phyloP scores from a whole-genome alignment of 2,888 invertebrate species.

The Congeria kusceri region DNA sequence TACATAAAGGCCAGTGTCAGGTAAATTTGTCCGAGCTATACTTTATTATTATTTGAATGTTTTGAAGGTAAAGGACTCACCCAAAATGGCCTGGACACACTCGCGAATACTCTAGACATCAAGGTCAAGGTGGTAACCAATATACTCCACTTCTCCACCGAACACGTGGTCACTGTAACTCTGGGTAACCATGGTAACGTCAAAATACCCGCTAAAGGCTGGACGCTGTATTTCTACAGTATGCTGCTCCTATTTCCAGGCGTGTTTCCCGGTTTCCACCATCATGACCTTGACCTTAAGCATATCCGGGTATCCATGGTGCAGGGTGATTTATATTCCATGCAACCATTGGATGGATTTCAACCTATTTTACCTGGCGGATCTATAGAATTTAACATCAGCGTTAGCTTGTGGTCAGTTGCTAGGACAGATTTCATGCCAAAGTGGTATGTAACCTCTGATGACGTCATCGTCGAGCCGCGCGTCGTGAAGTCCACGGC shows the following conservation, averaged over 20 bases:
- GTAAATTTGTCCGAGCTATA: not conserved
- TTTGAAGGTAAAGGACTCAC: conserved; percentile 12
- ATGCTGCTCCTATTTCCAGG: conserved; percentile 72
- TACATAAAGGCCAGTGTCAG: too few relatives aligned
- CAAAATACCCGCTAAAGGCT: conserved; percentile 51
- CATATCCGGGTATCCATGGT: conserved; percentile 60
- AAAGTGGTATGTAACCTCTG: conserved; percentile 72
- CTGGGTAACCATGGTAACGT: conserved; percentile 49
- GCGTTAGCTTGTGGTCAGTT: conserved; percentile 65
- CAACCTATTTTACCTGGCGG: conserved; percentile 40
- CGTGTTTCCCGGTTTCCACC: conserved; percentile 56
- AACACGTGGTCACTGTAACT: conserved; percentile 44
- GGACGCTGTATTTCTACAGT: conserved; percentile 77
- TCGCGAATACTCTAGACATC: conserved; percentile 45
- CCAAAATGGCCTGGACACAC: conserved; percentile 42
- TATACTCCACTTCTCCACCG: conserved; percentile 26
- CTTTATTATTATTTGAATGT: not conserved
- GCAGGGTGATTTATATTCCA: conserved; percentile 66
- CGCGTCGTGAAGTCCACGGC: conserved; percentile 64
- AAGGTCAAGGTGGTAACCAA: conserved; percentile 57
- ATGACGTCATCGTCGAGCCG: conserved; percentile 39
- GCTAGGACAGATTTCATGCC: conserved; percentile 73
- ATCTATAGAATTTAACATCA: conserved; percentile 42
- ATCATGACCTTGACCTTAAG: conserved; percentile 45
- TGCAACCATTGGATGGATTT: conserved; percentile 64